Conservation (phyloP, 2,797 vertebrate species). For the Petrocephalus sullivani region DNA sequence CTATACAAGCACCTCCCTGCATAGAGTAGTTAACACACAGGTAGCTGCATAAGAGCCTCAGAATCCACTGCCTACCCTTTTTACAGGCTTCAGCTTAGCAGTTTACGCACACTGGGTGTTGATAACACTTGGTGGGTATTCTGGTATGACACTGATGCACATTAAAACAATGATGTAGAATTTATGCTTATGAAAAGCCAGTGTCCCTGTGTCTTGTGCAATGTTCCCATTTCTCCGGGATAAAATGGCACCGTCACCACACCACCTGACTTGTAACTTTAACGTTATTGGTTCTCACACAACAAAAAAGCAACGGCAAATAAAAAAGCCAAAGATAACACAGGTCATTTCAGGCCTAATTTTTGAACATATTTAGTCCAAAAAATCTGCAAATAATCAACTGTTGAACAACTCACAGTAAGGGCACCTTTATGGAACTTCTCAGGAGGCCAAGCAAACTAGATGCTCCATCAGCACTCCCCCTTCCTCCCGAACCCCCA, state of each 20-base stretch:
- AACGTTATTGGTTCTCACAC: no score
- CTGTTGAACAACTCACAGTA: background rate
- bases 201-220: constrained; percentile 23
- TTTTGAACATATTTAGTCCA: constrained; percentile 59
- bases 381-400: constrained; percentile 38
- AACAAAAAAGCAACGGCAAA: background rate
- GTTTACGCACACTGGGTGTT: background rate
- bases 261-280: background rate
- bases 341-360: constrained; percentile 63
- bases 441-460: background rate
- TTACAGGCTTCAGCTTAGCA: background rate
- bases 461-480: background rate
- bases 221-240: background rate
- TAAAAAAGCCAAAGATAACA: constrained; percentile 48
- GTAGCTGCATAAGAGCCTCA: background rate
- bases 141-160: background rate
- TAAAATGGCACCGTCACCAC: background rate
- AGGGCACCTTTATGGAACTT: background rate
- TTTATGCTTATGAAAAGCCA: constrained; percentile 33
- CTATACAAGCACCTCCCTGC: background rate
- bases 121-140: background rate
- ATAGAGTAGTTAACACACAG: background rate
- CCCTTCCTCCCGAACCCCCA: background rate
- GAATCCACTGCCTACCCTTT: background rate
- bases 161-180: constrained; percentile 33